Percentiles rank a stretch among this genome's conserved stretches.
Conservation (phyloP, 2,797 vertebrate genomes). For the Arremon aurantiirostris region DNA sequence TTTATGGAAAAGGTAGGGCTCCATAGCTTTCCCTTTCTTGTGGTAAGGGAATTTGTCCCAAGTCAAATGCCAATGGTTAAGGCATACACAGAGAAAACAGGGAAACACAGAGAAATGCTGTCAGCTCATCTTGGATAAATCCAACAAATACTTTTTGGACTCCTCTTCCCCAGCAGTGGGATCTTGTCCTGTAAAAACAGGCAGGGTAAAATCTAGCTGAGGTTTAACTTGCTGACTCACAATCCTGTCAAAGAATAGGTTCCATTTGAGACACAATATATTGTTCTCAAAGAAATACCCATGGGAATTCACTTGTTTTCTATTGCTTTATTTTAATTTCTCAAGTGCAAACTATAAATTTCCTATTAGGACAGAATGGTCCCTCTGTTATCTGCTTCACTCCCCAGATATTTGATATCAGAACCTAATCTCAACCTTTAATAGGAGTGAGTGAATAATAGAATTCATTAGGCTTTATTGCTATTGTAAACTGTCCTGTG, state of each 20-base stretch:
- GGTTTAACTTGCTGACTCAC: neutral
- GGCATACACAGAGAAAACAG: neutral
- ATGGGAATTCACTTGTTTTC: neutral
- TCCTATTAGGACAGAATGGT: neutral
- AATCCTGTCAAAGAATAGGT: rapidly evolving
- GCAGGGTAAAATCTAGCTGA: neutral
- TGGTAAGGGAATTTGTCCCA: neutral
- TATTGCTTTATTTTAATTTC: neutral
- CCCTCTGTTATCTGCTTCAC: neutral
- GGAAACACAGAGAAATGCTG: neutral
- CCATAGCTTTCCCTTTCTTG: neutral
- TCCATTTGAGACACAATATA: neutral
- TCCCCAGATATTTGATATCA: neutral
- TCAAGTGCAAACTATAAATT: neutral
- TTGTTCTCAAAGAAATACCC: neutral
- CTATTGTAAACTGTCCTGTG: neutral
- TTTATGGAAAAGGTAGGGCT: neutral
- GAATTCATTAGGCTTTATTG: neutral
- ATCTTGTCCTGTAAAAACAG: neutral
- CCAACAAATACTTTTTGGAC: neutral
- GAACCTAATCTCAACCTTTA: neutral
- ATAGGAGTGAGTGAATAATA: neutral
- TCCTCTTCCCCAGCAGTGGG: neutral
- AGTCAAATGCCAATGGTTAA: neutral
- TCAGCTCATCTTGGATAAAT: neutral